Evolutionary conservation across 2,888 invertebrate species (phyloP), one percentile per base, ranked within the genome.

Genomic region (Troglohyphantes excavatus): DNA sequence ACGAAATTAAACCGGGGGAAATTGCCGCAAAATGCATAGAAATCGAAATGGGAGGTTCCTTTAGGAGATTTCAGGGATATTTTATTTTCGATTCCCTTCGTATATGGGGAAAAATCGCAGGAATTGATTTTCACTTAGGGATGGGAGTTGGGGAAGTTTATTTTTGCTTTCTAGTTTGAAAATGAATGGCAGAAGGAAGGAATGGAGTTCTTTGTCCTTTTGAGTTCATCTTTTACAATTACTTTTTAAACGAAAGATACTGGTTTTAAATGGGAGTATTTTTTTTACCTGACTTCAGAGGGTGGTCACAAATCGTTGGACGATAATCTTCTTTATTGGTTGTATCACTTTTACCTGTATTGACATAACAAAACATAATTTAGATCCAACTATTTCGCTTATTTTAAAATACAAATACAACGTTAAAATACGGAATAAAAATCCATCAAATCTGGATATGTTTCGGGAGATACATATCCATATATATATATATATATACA

Each of bases 71-170:
- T 13, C 39, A 39, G 13, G 39, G 13, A 39, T 7, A 39, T 13
- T 53, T 53, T n/a, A 53, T 5, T 53, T 53, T 53, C 53, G n/a
- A 17, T 53, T 1, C 17, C 0, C 5, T 53, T 5, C 53, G 11
- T 19, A n/a, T n/a, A n/a, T n/a, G n/a, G 26, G 7, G 23, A 53
- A 53, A 73, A 13, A 23, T 26, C 6, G 23, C 9, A 9, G 43
- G 23, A 63, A 78, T 78, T 78, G 78, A 78, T 78, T 78, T 78
- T 78, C 78, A 65, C 78, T 78, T 68, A 63, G 43, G 63, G n/a
- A 19, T 23, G 21, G 19, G 43, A 78, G 78, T 78, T 26, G 27
- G 63, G 33, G 78, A 43, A 61, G 53, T n/a, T 63, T 78, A 63
- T 43, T 78, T 63, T 39, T 39, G 33, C 9, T 78, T 76, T 76